Base-by-base conservation (phyloP, 92 coral and sea anemone genomes). In the Epizoanthus scotinus region DNA sequence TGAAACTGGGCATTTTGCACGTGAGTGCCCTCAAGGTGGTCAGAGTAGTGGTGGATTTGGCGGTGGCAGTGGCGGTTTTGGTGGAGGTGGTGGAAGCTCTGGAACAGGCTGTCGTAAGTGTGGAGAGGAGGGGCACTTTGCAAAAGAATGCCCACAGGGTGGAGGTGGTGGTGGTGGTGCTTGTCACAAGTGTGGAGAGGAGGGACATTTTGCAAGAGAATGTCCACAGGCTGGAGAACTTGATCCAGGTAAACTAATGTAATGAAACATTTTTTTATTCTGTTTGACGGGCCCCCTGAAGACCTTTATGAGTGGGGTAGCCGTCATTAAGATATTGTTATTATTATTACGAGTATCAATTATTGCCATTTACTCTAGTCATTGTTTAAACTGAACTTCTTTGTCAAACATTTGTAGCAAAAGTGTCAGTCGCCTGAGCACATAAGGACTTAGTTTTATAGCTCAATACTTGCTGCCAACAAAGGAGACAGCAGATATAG, bases 181-280 rank as follows among this genome's bases (percentile, higher is more conserved):
- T 25, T 91, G 94, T 38, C 84, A 67, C 71, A 87, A 75, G 26
- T 91, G 94, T 57, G 74, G 85, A 2, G 81, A 91, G 47, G 69
- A 84, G 64, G 97, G 97, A 2, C 97, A 92, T 63, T 87, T 92
- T 84, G 97, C 94, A 7, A 85, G 83, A 56, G 97, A 92, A 7
- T 89, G 97, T n/a, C 74, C 97, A 0, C 73, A 87, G 27, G 83
- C 83, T n/a, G 81, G 13, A 0, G 92, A 70, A 36, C 75, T 38
- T n/a, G 90, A 80, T 77, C 88, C 80, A 85, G 80, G 91, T 90
- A 81, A 87, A 87, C 66, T 9, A 44, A 2, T 10, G 12, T 44
- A 44, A 44, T 44, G 15, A 8, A 44, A 44, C 52, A 8, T 8
- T 44, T n/a, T n/a, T n/a, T n/a, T n/a, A n/a, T n/a, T n/a, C n/a